These are phyloP conservation scores for Gymnoscelis rufifasciata DNA, from an alignment of 2,888 invertebrate genomes.

Conservation along the genomic window DNA sequence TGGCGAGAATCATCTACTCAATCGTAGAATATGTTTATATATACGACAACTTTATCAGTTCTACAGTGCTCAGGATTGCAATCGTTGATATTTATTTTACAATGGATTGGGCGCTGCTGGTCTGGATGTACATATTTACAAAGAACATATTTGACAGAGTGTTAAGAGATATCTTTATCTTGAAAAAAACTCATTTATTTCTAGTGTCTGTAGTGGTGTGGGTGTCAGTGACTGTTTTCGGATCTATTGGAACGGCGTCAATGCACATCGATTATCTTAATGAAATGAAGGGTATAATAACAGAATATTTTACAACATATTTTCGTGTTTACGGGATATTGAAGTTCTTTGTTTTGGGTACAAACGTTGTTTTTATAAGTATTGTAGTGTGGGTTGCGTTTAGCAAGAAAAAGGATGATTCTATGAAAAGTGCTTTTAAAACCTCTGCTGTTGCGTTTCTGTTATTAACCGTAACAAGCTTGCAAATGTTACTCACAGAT, in stretches of 20 bases:
- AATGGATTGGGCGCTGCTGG: not conserved
- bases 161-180: conserved; percentile 5
- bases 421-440: conserved; percentile 5
- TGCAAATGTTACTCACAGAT: conserved; percentile 9
- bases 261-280: not conserved
- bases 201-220: conserved; percentile 8
- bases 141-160: conserved; percentile 9
- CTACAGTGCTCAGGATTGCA: no score
- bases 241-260: not conserved
- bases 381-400: conserved; percentile 9
- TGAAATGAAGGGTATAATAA: not conserved
- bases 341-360: conserved; percentile 7
- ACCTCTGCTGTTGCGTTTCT: conserved; percentile 8
- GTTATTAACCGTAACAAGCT: conserved; percentile 7
- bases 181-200: not conserved
- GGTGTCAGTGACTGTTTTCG: not conserved
- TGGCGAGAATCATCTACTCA: no score
- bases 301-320: conserved; percentile 1
- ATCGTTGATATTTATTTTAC: not conserved
- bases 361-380: conserved; percentile 7
- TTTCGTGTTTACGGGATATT: conserved; percentile 3
- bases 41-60: no score
- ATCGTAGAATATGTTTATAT: no score
- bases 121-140: conserved; percentile 13
- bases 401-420: not conserved